Evolutionary conservation across 2,888 invertebrate species (phyloP), one percentile per base, ranked within the genome.

Genomic region (Cantharis nigra): DNA sequence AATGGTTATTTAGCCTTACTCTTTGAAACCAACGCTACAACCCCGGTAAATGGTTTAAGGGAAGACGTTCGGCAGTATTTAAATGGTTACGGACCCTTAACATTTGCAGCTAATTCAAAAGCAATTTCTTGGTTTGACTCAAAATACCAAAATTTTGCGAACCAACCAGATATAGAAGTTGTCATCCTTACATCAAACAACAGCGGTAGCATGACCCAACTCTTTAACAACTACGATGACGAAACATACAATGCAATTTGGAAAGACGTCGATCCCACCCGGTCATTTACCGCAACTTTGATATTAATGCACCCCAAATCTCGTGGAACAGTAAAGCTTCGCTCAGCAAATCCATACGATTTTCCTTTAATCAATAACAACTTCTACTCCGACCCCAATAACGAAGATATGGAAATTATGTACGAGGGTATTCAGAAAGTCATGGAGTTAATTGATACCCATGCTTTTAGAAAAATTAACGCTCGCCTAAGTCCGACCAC

Each of bases 1-100:
- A 89, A 94, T 2, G 93, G 93, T 0, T 91, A 94, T 80, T 92
- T 92, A 4, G 93, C 93, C 2, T 89, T 94, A 72, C 92, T 92
- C 0, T 95, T 95, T 83, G 71, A 62, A 63, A 79, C 79, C 3
- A 83, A 81, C 28, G 76, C 79, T 23, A 80, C 80, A 3, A 71
- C 71, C 26, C 71, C 74, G 0, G 20, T 26, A 1, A 23, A 11
- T 2, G 67, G 49, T 20, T 10, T 79, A 9, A 49, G 75, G 30
- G 71, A 80, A 26, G 28, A 82, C 69, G 71, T 83, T 2, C 18
- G 74, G 70, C 65, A 82, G n/a, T 83, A 79, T 76, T 72, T 83
- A 16, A 63, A 80, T n/a, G 83, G 80, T 14, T 67, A 33, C 16
- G 85, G 85, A 3, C 75, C 78, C 1, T 79, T 81, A 9, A 79